A percentile compares a stretch with the other conserved stretches of the same genome.
phyloP scores from a whole-genome alignment of 2,888 invertebrate genomes.

The Erebia aethiops region DNA sequence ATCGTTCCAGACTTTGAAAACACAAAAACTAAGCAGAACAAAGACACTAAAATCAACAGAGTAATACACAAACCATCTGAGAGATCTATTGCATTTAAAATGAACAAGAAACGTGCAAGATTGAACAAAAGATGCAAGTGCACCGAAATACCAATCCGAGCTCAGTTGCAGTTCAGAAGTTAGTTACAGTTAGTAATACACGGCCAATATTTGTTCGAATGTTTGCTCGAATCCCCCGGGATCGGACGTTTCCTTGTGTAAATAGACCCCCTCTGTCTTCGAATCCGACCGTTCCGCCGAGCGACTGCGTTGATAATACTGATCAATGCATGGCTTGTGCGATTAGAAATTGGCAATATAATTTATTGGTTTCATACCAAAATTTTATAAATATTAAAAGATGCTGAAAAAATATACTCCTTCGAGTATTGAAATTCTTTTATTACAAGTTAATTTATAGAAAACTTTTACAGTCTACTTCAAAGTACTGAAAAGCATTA shows the following conservation, averaged over 20 bases:
- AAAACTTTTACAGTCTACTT: too few relatives aligned
- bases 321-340: not conserved
- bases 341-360: not conserved
- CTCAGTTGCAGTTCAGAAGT: slow-evolving; percentile 45
- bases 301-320: slow-evolving; percentile 49
- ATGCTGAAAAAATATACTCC: too few relatives aligned
- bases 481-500: too few relatives aligned
- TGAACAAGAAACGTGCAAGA: not conserved
- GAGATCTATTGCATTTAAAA: not conserved
- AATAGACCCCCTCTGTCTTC: slow-evolving; percentile 64
- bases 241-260: slow-evolving; percentile 59
- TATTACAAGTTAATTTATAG: too few relatives aligned
- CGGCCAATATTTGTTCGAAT: slow-evolving; percentile 77
- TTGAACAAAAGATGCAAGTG: slow-evolving; percentile 8
- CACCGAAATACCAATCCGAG: slow-evolving; percentile 9
- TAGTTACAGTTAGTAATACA: slow-evolving; percentile 71
- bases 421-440: too few relatives aligned
- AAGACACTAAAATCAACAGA: too few relatives aligned
- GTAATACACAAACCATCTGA: too few relatives aligned
- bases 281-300: slow-evolving; percentile 49
- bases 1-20: too few relatives aligned
- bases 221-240: slow-evolving; percentile 66
- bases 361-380: not conserved
- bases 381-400: too few relatives aligned
- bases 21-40: too few relatives aligned